These are phyloP conservation scores for Drosophila sordidapex DNA, from an alignment of 2,888 invertebrate species.

Conservation along the genomic window DNA sequence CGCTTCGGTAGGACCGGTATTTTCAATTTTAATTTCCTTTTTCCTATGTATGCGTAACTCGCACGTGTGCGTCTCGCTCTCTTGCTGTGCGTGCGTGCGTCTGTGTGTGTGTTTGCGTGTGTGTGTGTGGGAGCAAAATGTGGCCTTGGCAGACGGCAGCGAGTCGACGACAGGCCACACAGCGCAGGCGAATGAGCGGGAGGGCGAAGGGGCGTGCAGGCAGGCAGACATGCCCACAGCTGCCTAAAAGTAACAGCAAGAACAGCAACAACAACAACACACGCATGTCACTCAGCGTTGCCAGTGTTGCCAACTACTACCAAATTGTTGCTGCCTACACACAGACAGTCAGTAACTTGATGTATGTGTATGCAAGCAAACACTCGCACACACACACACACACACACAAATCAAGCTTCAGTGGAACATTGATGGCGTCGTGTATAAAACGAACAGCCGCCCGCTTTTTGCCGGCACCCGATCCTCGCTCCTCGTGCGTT, in stretches of 20 bases:
- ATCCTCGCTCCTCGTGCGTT: slow-evolving; percentile 60
- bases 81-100: slow-evolving; percentile 14
- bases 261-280: slow-evolving; percentile 33
- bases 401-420: slow-evolving; percentile 44
- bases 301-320: slow-evolving; percentile 57
- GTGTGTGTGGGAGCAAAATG: slow-evolving; percentile 67
- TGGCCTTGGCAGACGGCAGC: slow-evolving; percentile 77
- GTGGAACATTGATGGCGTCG: slow-evolving; percentile 57
- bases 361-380: slow-evolving; percentile 29
- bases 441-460: slow-evolving; percentile 37
- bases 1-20: slow-evolving; percentile 68
- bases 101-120: neutral
- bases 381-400: slow-evolving; percentile 13
- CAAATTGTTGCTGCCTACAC: slow-evolving; percentile 38
- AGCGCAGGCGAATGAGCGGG: neutral
- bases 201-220: slow-evolving; percentile 26
- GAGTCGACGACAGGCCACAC: slow-evolving; percentile 57
- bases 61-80: slow-evolving; percentile 67
- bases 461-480: slow-evolving; percentile 69
- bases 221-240: slow-evolving; percentile 72
- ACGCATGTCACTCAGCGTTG: slow-evolving; percentile 53
- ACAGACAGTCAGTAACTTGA: slow-evolving; percentile 44
- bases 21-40: slow-evolving; percentile 82
- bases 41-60: slow-evolving; percentile 74
- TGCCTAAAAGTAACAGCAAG: slow-evolving; percentile 52